Evolutionary conservation across 2,113 vertebrate genomes (phyloP), one percentile per base, ranked within the genome.

Genomic region (Pseudonaja textilis): DNA sequence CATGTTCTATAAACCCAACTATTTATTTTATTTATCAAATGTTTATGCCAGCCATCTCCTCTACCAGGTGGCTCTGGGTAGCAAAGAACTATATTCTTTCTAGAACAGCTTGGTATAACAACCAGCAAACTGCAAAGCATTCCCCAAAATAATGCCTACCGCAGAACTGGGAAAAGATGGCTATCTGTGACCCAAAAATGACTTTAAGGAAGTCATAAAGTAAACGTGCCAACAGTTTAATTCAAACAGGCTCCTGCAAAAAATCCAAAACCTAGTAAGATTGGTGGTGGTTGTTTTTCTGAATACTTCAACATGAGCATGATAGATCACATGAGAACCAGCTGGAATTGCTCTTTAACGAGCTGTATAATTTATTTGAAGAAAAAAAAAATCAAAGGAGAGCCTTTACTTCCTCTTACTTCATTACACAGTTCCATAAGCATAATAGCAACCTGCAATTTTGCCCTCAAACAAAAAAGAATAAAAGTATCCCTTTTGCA

Each of bases 341-440:
- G 57, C 47, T 89, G 26, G 47, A 50, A 85, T 34, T 39, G 56
- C 47, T 85, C 52, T 89, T 57, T 42, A 92, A 64, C 1, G 47
- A 89, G 34, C 87, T 39, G n/a, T 54, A 88, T 42, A 89, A 74
- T n/a, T 92, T 0, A 57, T 2, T 29, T 87, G 5, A 54, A 1
- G n/a, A 1, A 4, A n/a, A 29, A 29, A 69, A 93, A 20, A 25
- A 90, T 0, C 85, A 74, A 74, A 61, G 61, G 87, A 22, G 50
- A 45, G 56, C 16, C 16, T 26, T 69, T 64, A 34, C 1, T 0
- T 39, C 91, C 89, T 26, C 47, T 89, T 54, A 91, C 8, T 89
- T 90, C 89, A 85, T 74, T 86, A 91, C n/a, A 47, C 6, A 81
- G 29, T 26, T 92, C 93, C 93, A 23, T 64, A 88, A 8, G 59